A percentile compares a stretch with the other conserved stretches of the same genome.
These are phyloP conservation scores for Neostethus bicornis DNA, from an alignment of 2,797 vertebrate species.

Conservation along the genomic window DNA sequence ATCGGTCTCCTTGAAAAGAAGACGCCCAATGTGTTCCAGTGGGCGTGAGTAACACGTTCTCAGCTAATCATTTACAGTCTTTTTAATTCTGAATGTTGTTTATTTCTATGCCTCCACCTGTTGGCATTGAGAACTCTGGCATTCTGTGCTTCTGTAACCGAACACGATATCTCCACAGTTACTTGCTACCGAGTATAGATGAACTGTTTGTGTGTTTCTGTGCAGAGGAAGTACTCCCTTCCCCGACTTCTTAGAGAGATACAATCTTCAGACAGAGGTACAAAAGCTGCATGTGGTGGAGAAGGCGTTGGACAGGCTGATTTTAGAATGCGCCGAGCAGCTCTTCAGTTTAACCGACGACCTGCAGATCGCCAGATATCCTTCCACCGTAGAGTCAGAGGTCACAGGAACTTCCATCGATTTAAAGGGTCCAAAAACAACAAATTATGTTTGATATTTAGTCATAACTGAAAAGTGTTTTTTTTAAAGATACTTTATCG, in stretches of 20 bases:
- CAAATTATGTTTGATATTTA: too few relatives aligned
- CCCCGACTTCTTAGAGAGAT: conserved; percentile 53
- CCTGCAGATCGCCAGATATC: conserved; percentile 88
- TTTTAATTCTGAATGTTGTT: too few relatives aligned
- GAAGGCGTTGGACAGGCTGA: conserved; percentile 88
- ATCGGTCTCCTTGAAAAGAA: conserved; percentile 85
- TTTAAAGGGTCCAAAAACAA: too few relatives aligned
- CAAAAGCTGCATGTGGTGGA: conserved; percentile 87
- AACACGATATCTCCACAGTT: too few relatives aligned
- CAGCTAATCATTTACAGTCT: too few relatives aligned
- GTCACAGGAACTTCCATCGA: not conserved
- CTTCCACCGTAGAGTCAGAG: conserved; percentile 61
- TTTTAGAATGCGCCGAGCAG: conserved; percentile 89
- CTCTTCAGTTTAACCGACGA: conserved; percentile 88
- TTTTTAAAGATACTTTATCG: too few relatives aligned
- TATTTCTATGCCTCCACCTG: too few relatives aligned
- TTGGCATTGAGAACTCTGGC: too few relatives aligned
- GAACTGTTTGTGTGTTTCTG: not conserved
- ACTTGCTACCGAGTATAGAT: too few relatives aligned
- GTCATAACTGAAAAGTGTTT: too few relatives aligned
- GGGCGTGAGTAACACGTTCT: conserved; percentile 87
- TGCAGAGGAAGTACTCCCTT: conserved; percentile 79
- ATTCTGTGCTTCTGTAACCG: too few relatives aligned
- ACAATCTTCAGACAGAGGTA: conserved; percentile 79
- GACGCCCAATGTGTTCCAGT: conserved; percentile 86